Evolutionary conservation across 2,888 invertebrate species (phyloP), one percentile per base, ranked within the genome.

Genomic region (Pristionchus fissidentatus): DNA sequence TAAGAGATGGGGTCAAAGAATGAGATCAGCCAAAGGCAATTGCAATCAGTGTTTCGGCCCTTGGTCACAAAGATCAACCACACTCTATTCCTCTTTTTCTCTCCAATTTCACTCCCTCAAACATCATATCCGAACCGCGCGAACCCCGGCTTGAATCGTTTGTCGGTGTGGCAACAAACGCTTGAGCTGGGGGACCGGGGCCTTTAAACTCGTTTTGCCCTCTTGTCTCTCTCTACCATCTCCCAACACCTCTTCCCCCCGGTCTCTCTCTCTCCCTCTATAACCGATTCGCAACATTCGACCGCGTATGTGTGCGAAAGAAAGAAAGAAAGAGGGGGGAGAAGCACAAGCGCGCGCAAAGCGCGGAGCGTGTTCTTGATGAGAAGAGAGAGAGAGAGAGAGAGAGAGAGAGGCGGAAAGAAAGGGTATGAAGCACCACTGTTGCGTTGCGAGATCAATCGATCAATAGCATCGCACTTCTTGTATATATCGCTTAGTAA

Each of bases 261-360:
- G 57, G 35, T 38, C 66, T 29, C 10, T 35, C 38, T 32, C 66
- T 66, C 66, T 66, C 66, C n/a, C 3, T 35, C 66, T 66, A 66
- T 35, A 66, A 66, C 66, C 66, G 38, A 66, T 66, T 66, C 66
- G 66, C 66, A 66, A 66, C 66, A 66, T n/a, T 3, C 35, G 7
- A 19, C 22, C 66, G 66, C 38, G 35, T 15, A 38, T 66, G 57
- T 60, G 66, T 66, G 66, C 66, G 19, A n/a, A 66, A 8, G 32
- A 13, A 62, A 38, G 66, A 15, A 38, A 66, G 19, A 19, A 66
- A 38, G 38, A 38, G 62, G 55, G 60, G 38, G 66, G 29, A 66
- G 66, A 66, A 35, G 66, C n/a, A n/a, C n/a, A n/a, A n/a, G n/a
- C n/a, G n/a, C n/a, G n/a, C 66, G 66, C 66, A 66, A 66, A 66